Evolutionary conservation across 2,113 vertebrate species (phyloP), one percentile per base, ranked within the genome.

Genomic region (Sphyrna mokarran): DNA sequence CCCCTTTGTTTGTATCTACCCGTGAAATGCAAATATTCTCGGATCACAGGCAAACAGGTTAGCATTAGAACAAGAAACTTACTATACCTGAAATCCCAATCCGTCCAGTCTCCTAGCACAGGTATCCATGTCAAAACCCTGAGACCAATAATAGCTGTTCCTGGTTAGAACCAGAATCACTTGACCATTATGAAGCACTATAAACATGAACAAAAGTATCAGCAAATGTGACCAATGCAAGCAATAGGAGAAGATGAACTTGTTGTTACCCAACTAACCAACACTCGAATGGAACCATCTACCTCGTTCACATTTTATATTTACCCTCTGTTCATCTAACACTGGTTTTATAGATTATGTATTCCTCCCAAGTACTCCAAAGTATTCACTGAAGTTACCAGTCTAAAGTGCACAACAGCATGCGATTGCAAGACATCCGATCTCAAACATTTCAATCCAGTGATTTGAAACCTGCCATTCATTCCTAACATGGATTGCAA

Each of bases 1-100:
- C 37, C 37, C 80, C 37, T 16, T 83, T 83, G 37, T 43, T 83
- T 83, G 80, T 37, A 83, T 43, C 13, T 83, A 37, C 37, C 37
- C 22, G 37, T 20, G 37, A 83, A 83, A 83, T 40, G n/a, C 16
- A 83, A 83, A 83, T 8, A 20, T 5, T 83, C 18, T 43, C 20
- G 5, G 37, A 5, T 83, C 16, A 83, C 6, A 8, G 37, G 80
- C n/a, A 83, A 83, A 40, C 37, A 83, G 18, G 37, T 40, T 20
- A 83, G 37, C 16, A 83, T 83, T 22, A 83, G 37, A 14, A 40
- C 37, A 83, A 16, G 87, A 26, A 23, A 61, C 33, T 89, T 61
- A 90, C 87, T 90, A 26, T 96, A 98, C 98, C 97, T 98, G 97
- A 95, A 98, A 95, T 11, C 97, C 98, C 33, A 97, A 96, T 66